Conservation (phyloP, 2,888 invertebrate species). For the Nomada ruficornis region DNA sequence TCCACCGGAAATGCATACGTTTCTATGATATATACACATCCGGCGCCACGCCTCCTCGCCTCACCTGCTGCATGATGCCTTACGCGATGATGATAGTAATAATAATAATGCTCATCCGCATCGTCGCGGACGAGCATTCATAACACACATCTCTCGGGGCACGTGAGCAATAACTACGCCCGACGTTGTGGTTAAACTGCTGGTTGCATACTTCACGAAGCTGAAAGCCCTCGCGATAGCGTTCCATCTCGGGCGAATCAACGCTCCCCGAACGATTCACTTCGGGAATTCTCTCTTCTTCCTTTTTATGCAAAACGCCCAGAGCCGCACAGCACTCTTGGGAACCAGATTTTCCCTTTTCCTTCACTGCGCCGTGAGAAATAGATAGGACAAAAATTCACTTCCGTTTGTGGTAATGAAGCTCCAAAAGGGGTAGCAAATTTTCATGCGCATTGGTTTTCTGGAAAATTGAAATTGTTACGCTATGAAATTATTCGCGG, state of each 20-base stretch:
- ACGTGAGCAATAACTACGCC: conserved; percentile 66
- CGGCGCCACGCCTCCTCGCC: conserved; percentile 81
- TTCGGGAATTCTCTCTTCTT: conserved; percentile 7
- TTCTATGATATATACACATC: conserved; percentile 79
- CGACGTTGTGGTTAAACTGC: conserved; percentile 34
- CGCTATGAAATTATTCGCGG: too few species aligned
- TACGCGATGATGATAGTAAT: conserved; percentile 74
- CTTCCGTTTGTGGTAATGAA: neutral
- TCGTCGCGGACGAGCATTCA: conserved; percentile 67
- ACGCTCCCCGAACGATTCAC: conserved; percentile 22
- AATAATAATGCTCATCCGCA: conserved; percentile 74
- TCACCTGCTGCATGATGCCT: conserved; percentile 77
- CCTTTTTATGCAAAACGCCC: conserved; percentile 10
- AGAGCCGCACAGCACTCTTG: neutral
- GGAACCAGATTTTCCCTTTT: conserved; percentile 4
- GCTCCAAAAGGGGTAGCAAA: too few species aligned
- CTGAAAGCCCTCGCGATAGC: conserved; percentile 30
- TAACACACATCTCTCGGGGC: conserved; percentile 61
- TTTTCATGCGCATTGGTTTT: neutral
- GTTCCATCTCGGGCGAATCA: conserved; percentile 23
- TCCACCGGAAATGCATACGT: conserved; percentile 78
- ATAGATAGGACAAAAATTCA: neutral
- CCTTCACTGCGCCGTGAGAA: neutral
- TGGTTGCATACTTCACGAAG: conserved; percentile 1
- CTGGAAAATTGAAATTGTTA: neutral